Conservation (phyloP, 2,113 vertebrate genomes). For the Arvicanthis niloticus region DNA sequence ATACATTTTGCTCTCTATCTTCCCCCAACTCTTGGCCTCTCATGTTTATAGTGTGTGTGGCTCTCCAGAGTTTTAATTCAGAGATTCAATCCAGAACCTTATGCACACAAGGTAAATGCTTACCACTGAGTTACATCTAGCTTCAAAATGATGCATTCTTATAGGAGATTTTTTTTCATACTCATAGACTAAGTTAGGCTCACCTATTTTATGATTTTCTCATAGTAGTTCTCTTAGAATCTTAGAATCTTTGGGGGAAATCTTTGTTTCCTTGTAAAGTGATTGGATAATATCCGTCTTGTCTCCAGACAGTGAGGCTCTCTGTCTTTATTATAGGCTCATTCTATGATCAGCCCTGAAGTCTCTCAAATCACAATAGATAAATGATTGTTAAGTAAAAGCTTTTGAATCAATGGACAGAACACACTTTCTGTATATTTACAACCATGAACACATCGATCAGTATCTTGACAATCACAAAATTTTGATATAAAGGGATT, state of each 20-base stretch:
- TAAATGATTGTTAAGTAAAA: background rate
- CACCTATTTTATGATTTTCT: background rate
- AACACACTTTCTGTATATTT: background rate
- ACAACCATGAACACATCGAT: background rate
- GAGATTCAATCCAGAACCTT: background rate
- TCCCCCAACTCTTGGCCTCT: background rate
- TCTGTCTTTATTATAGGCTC: background rate
- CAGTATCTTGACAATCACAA: background rate
- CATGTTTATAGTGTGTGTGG: background rate
- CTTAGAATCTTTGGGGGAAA: background rate
- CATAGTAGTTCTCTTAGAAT: background rate
- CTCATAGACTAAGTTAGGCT: background rate
- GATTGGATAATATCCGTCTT: background rate
- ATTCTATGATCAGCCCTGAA: background rate
- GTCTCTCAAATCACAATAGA: background rate
- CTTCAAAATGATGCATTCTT: background rate
- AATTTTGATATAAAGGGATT: background rate
- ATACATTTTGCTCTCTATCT: background rate
- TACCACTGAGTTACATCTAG: background rate
- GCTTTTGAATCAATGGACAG: background rate
- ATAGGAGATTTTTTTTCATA: background rate
- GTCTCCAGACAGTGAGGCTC: background rate
- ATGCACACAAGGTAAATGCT: accelerated
- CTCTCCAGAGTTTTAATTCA: too few species aligned
- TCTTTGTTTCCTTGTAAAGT: background rate